phyloP scores from a whole-genome alignment of 1,140 invertebrate genomes.

The Apis laboriosa region DNA sequence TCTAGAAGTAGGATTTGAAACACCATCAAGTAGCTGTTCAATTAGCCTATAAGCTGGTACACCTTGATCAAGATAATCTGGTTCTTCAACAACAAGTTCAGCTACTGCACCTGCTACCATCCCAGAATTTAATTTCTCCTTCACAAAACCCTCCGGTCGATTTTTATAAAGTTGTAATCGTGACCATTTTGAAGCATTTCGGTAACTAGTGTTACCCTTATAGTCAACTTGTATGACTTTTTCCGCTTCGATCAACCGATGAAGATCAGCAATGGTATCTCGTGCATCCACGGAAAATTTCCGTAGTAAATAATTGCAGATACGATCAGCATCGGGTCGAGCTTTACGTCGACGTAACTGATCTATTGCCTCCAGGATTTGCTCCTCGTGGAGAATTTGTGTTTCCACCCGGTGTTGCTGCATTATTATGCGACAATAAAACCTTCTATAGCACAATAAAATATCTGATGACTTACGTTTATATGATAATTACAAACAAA shows the following conservation, averaged over 20 bases:
- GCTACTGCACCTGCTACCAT: slow-evolving; percentile 85
- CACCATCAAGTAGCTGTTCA: slow-evolving; percentile 84
- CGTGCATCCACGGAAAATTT: slow-evolving; percentile 86
- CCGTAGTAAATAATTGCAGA: slow-evolving; percentile 89
- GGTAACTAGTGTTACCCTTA: slow-evolving; percentile 91
- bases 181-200: slow-evolving; percentile 89
- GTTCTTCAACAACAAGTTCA: slow-evolving; percentile 86
- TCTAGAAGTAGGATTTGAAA: slow-evolving; percentile 84
- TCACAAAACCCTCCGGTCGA: slow-evolving; percentile 77
- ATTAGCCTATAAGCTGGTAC: slow-evolving; percentile 85
- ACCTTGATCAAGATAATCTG: slow-evolving; percentile 86
- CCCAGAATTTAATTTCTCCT: slow-evolving; percentile 75
- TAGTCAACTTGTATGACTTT: slow-evolving; percentile 92
- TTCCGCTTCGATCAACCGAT: slow-evolving; percentile 88
- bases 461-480: neutral
- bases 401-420: slow-evolving; percentile 71
- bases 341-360: slow-evolving; percentile 90
- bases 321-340: slow-evolving; percentile 90
- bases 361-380: slow-evolving; percentile 92
- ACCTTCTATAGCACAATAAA: neutral
- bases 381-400: slow-evolving; percentile 83
- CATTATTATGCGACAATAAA: slow-evolving; percentile 60
- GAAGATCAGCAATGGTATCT: slow-evolving; percentile 88
- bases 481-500: neutral
- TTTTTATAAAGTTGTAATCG: slow-evolving; percentile 81